These are phyloP conservation scores for Acanthoscelides obtectus DNA, from an alignment of 2,888 invertebrate genomes.

Conservation along the genomic window DNA sequence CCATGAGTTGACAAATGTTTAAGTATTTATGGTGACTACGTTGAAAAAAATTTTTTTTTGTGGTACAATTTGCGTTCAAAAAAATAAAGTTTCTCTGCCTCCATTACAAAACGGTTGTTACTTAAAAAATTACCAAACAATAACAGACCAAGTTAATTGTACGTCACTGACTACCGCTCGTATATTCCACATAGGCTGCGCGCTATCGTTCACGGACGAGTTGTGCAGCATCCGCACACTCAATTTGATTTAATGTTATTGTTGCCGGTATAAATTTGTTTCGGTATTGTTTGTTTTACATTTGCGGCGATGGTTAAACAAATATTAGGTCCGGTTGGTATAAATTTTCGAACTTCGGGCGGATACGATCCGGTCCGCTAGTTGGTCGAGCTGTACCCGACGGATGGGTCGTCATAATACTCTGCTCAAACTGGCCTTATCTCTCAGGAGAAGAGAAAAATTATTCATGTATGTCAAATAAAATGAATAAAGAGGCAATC, in stretches of 20 bases:
- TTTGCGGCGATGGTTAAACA: constrained; percentile 19
- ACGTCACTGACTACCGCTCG: no score
- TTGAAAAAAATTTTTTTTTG: no score
- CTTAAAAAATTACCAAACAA: no score
- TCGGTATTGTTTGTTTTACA: constrained; percentile 22
- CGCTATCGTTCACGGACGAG: background rate
- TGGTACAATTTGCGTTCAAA: no score
- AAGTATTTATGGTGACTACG: no score
- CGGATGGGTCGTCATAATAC: background rate
- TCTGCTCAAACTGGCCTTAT: no score
- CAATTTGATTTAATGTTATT: constrained; percentile 26
- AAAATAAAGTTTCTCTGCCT: no score
- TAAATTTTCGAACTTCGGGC: background rate
- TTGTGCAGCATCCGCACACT: constrained; percentile 15
- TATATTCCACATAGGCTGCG: background rate
- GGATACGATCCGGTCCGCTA: background rate
- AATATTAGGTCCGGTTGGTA: constrained; percentile 15
- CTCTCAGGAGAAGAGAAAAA: no score
- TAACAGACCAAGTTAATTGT: background rate
- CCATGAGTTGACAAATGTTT: no score
- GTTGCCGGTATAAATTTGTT: constrained; percentile 21
- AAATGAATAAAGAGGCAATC: no score
- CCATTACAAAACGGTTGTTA: no score
- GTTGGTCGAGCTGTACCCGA: background rate
- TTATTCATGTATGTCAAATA: no score